These are phyloP conservation scores for Pteromalus puparum DNA, from an alignment of 1,140 invertebrate genomes.

Conservation along the genomic window DNA sequence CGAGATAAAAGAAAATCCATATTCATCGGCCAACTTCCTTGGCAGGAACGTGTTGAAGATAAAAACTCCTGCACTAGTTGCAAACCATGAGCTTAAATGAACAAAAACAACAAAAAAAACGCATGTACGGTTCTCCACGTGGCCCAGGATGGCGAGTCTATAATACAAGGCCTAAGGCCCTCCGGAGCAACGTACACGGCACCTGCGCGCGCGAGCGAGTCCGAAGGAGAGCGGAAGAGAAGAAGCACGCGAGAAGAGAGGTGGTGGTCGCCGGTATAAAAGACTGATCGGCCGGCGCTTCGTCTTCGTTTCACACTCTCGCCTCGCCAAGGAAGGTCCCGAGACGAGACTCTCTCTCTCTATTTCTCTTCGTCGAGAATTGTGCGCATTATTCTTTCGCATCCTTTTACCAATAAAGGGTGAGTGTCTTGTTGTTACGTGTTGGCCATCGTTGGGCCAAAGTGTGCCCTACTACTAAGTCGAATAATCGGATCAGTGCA, in stretches of 20 bases:
- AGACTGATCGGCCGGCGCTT: constrained; percentile 65
- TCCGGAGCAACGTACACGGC: background rate
- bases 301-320: constrained; percentile 73
- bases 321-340: constrained; percentile 57
- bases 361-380: constrained; percentile 38
- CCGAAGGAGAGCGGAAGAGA: constrained; percentile 51
- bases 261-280: constrained; percentile 70
- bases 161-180: background rate
- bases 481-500: too few relatives aligned
- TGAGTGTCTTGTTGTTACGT: constrained; percentile 35
- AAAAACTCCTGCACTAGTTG: too few relatives aligned
- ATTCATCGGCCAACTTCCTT: too few relatives aligned
- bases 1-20: too few relatives aligned
- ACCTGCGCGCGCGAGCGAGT: constrained; percentile 14
- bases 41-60: too few relatives aligned
- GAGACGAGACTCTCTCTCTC: background rate
- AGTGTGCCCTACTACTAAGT: constrained; percentile 5
- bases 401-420: constrained; percentile 43
- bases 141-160: background rate
- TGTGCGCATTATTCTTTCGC: constrained; percentile 16
- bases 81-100: too few relatives aligned
- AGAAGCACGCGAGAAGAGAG: constrained; percentile 61
- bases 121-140: background rate
- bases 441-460: background rate
- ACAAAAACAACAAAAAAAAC: too few relatives aligned